Evolutionary conservation across 2,113 vertebrate genomes (phyloP).

Genomic region (Perca schrenkii): DNA sequence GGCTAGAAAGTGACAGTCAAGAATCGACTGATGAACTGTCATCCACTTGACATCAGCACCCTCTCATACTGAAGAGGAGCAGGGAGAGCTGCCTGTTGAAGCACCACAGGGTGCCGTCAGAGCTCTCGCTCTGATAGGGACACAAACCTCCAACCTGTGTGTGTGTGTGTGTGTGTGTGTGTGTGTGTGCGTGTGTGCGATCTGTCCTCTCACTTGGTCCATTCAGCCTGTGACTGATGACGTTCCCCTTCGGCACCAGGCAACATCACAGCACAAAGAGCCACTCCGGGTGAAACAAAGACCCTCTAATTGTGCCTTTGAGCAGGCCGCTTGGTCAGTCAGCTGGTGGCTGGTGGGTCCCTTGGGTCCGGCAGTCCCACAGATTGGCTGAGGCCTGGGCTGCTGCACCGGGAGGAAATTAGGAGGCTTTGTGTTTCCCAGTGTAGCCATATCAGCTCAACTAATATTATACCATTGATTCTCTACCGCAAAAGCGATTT

Average conservation of each 20-base stretch:
- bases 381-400: conserved; percentile 63
- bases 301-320: conserved; percentile 86
- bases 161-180: conserved; percentile 25
- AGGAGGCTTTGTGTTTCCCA: conserved; percentile 52
- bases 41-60: conserved; percentile 40
- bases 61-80: conserved; percentile 34
- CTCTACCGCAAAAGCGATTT: not conserved
- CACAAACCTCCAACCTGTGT: conserved; percentile 56
- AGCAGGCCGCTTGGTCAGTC: conserved; percentile 72
- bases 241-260: conserved; percentile 67
- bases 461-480: not conserved
- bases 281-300: conserved; percentile 81
- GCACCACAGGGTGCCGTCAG: conserved; percentile 56
- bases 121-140: conserved; percentile 48
- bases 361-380: conserved; percentile 77
- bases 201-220: conserved; percentile 40
- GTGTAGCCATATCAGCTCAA: not conserved
- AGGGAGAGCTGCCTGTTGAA: conserved; percentile 48
- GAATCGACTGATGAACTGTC: conserved; percentile 38
- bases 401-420: conserved; percentile 44
- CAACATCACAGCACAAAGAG: conserved; percentile 72
- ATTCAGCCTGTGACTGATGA: conserved; percentile 81
- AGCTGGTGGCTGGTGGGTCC: conserved; percentile 77
- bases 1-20: conserved; percentile 22
- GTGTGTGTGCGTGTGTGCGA: not conserved